A percentile compares a stretch with the other conserved stretches of the same genome.
These are phyloP conservation scores for Dryobota labecula DNA, from an alignment of 2,888 invertebrate species.

Conservation along the genomic window DNA sequence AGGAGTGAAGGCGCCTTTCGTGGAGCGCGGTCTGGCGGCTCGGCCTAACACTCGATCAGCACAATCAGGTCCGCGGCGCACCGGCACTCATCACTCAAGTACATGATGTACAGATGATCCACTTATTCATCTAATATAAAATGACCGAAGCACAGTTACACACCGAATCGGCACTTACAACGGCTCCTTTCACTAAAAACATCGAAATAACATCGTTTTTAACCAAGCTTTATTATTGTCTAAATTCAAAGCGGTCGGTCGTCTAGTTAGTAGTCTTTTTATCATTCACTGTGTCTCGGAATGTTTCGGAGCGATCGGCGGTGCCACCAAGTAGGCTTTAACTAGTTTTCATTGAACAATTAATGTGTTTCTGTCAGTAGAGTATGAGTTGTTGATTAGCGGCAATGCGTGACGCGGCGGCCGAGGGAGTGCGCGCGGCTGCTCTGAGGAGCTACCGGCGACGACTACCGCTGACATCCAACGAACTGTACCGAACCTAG, in stretches of 20 bases:
- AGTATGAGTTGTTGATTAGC: conserved; percentile 83
- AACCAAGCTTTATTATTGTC: conserved; percentile 77
- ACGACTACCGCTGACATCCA: conserved; percentile 73
- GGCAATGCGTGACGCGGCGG: conserved; percentile 66
- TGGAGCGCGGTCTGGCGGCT: conserved; percentile 36
- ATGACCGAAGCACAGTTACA: conserved; percentile 78
- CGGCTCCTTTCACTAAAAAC: conserved; percentile 86
- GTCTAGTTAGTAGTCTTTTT: conserved; percentile 82
- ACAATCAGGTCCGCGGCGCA: conserved; percentile 52
- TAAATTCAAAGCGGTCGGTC: conserved; percentile 82
- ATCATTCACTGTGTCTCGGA: conserved; percentile 48
- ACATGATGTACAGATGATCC: conserved; percentile 72
- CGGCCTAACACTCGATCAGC: conserved; percentile 53
- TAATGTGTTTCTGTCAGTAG: conserved; percentile 76
- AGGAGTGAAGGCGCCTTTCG: conserved; percentile 53
- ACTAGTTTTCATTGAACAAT: conserved; percentile 79
- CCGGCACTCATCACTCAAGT: conserved; percentile 69
- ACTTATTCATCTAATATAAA: conserved; percentile 73
- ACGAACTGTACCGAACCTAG: conserved; percentile 75
- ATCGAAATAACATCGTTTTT: conserved; percentile 75
- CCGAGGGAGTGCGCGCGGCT: conserved; percentile 62
- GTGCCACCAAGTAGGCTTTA: conserved; percentile 51
- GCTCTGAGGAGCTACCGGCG: conserved; percentile 73
- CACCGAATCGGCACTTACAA: conserved; percentile 75
- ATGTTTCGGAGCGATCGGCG: conserved; percentile 36